phyloP scores from a whole-genome alignment of 2,797 vertebrate genomes.

The Leptatherina wallacei region DNA sequence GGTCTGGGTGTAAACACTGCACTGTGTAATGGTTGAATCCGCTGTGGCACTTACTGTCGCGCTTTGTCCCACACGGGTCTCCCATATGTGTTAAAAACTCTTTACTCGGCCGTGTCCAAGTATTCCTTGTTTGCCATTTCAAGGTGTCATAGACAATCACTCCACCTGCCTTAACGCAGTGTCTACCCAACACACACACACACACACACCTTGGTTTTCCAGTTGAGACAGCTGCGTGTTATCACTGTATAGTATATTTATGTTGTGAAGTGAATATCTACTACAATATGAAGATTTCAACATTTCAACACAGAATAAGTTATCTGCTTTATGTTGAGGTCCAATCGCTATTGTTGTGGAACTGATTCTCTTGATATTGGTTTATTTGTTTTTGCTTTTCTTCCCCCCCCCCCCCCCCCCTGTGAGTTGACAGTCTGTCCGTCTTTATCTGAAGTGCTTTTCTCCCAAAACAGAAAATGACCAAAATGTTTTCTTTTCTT shows the following conservation, averaged over 20 bases:
- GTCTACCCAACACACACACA: slow-evolving; percentile 45
- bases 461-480: slow-evolving; percentile 62
- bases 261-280: slow-evolving; percentile 80
- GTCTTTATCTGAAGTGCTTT: slow-evolving; percentile 55
- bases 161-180: slow-evolving; percentile 74
- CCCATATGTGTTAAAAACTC: slow-evolving; percentile 7
- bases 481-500: slow-evolving; percentile 71
- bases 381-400: slow-evolving; percentile 48
- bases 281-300: slow-evolving; percentile 61
- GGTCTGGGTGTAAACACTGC: slow-evolving; percentile 6
- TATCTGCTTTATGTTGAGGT: slow-evolving; percentile 68
- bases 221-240: slow-evolving; percentile 47
- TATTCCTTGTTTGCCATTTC: slow-evolving; percentile 40
- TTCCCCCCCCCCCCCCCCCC: not conserved
- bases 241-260: slow-evolving; percentile 80
- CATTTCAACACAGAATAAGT: slow-evolving; percentile 54
- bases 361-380: slow-evolving; percentile 65
- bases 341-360: slow-evolving; percentile 70
- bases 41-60: slow-evolving; percentile 23
- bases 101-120: slow-evolving; percentile 24
- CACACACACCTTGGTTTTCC: slow-evolving; percentile 42
- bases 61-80: slow-evolving; percentile 19
- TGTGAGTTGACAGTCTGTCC: slow-evolving; percentile 61
- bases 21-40: slow-evolving; percentile 20
- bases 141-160: slow-evolving; percentile 72